Evolutionary conservation across 2,888 invertebrate species (phyloP), one percentile per base, ranked within the genome.

Genomic region (Mythimna loreyi): DNA sequence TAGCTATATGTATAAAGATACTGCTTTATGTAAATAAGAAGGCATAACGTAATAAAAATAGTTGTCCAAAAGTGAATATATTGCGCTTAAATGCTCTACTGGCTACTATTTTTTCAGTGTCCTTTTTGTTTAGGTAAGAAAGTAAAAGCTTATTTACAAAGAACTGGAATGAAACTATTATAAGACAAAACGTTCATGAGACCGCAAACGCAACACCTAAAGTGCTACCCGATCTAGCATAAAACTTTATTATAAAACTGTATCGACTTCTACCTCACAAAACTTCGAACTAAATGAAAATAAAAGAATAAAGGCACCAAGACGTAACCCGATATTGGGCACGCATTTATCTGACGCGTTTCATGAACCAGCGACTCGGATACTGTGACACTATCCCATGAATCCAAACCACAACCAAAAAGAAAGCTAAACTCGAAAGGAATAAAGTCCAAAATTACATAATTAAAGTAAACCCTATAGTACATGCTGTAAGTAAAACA

Each of bases 331-430:
- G 92, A 95, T 94, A 94, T 91, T 87, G 88, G 85, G 87, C 89
- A 92, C 90, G 92, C 93, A 92, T 93, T 92, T 93, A 93, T 93
- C 93, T 92, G 92, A 91, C 92, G 90, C 92, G 91, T 93, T 93
- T 93, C 91, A 92, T 92, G 90, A 92, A 81, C 92, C 91, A 92
- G 87, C 89, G 91, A 84, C 78, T 89, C 89, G 93, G 92, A 93
- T 94, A 91, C 90, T 90, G 92, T 95, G 92, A 93, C 94, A 93
- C 88, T 90, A 90, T 90, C 90, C 89, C 87, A 88, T 85, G 76
- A 74, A 79, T 64, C 19, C 33, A 72, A 50, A 45, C 28, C n/a
- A 19, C 75, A 79, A 60, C 21, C 55, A 55, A 91, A 86, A 86
- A 76, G 50, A 62, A 62, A 83, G 85, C 75, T 72, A 88, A 85